These are phyloP conservation scores for Coronaproctus castanopsis DNA, from an alignment of 2,888 invertebrate genomes.

Conservation along the genomic window DNA sequence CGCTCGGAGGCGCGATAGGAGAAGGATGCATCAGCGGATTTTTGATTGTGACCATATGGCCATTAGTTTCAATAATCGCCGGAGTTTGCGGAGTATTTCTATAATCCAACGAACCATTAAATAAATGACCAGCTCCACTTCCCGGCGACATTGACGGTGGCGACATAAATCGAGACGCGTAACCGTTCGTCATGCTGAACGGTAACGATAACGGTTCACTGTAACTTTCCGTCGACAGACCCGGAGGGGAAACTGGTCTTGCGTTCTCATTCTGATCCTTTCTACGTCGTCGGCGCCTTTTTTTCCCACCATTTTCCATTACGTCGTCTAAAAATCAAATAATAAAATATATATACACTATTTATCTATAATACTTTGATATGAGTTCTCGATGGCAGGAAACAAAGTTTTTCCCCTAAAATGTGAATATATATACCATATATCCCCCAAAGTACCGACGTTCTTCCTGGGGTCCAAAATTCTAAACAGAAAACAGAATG, in stretches of 20 bases:
- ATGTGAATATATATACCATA: too few species aligned
- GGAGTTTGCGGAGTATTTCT: slow-evolving; percentile 22
- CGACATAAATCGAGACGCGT: neutral
- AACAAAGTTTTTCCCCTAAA: too few species aligned
- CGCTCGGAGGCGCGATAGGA: neutral
- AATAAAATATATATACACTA: too few species aligned
- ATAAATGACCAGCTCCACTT: slow-evolving; percentile 5
- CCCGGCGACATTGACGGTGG: slow-evolving; percentile 5
- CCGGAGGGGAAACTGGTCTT: neutral
- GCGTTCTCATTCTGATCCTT: slow-evolving; percentile 3
- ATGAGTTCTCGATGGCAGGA: too few species aligned
- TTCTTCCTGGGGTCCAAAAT: too few species aligned
- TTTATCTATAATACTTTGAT: too few species aligned
- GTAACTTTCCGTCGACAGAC: too few species aligned
- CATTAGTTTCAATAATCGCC: slow-evolving; percentile 42
- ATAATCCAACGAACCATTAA: slow-evolving; percentile 23
- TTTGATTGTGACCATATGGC: slow-evolving; percentile 63
- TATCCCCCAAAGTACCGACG: too few species aligned
- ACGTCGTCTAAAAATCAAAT: slow-evolving; percentile 29
- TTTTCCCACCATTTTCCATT: slow-evolving; percentile 18
- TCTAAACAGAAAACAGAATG: too few species aligned
- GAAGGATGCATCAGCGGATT: slow-evolving; percentile 33
- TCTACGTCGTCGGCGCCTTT: slow-evolving; percentile 10
- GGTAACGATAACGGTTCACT: neutral
- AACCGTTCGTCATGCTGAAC: slow-evolving; percentile 5